phyloP scores from a whole-genome alignment of 2,888 invertebrate species.

The Diplazon laetatorius region DNA sequence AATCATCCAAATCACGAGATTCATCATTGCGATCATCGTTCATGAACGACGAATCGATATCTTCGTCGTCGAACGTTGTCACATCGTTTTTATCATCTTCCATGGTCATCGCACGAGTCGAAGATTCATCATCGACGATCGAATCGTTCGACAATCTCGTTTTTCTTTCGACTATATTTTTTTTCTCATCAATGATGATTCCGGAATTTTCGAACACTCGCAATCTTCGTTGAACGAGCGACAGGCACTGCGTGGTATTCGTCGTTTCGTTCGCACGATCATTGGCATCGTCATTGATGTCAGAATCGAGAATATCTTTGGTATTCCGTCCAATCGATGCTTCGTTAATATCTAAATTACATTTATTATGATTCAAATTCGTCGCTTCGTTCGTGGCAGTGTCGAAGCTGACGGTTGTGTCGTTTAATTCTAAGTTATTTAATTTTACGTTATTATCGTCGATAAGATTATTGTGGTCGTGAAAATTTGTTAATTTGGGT shows the following conservation, averaged over 20 bases:
- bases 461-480: too few species aligned
- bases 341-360: conserved; percentile 43
- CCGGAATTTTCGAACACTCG: conserved; percentile 72
- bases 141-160: conserved; percentile 20
- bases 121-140: background rate
- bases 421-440: conserved; percentile 6
- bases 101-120: too few species aligned
- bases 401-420: conserved; percentile 44
- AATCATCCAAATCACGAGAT: background rate
- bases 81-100: too few species aligned
- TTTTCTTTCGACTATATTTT: background rate
- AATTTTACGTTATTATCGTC: conserved; percentile 67
- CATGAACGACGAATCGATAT: too few species aligned
- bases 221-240: conserved; percentile 76
- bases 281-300: conserved; percentile 52
- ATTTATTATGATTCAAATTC: background rate
- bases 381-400: conserved; percentile 49
- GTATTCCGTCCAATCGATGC: conserved; percentile 69
- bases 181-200: conserved; percentile 7
- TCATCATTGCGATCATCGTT: too few species aligned
- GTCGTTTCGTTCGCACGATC: background rate
- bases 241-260: conserved; percentile 63
- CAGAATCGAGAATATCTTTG: conserved; percentile 73
- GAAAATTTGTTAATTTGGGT: too few species aligned
- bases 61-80: conserved; percentile 9